phyloP scores from a whole-genome alignment of 64 coral and sea anemone species.

The Actinia tenebrosa region DNA sequence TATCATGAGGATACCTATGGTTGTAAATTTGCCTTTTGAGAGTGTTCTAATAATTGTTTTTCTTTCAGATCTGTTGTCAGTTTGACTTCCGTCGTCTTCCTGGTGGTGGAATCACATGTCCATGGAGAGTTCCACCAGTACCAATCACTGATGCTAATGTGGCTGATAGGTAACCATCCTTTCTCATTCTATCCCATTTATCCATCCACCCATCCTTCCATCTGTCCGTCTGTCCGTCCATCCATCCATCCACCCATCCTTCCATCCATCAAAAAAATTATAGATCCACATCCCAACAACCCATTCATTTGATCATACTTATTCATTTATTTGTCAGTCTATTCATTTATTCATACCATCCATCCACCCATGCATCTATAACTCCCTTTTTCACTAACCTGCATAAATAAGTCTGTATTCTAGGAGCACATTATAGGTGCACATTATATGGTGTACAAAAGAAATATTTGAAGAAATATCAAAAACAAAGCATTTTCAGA shows the following conservation, averaged over 20 bases:
- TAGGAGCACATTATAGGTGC: too few relatives aligned
- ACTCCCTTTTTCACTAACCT: too few relatives aligned
- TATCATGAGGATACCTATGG: too few relatives aligned
- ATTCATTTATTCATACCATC: neutral
- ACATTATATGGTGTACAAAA: too few relatives aligned
- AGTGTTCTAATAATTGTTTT: too few relatives aligned
- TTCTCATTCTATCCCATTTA: neutral
- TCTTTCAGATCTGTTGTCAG: slow-evolving; percentile 87
- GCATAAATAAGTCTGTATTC: too few relatives aligned
- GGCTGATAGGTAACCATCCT: slow-evolving; percentile 42
- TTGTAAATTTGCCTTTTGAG: too few relatives aligned
- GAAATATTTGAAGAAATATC: too few relatives aligned
- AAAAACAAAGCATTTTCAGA: too few relatives aligned
- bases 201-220: neutral
- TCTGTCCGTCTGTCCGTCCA: neutral
- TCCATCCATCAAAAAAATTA: neutral
- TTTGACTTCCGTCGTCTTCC: slow-evolving; percentile 97
- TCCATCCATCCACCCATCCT: neutral
- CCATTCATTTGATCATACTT: neutral
- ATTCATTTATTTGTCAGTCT: neutral
- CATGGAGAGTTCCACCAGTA: slow-evolving; percentile 80
- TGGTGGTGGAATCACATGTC: slow-evolving; percentile 75
- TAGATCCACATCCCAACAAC: neutral
- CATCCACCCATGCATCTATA: too few relatives aligned
- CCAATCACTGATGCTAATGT: slow-evolving; percentile 72